phyloP scores from a whole-genome alignment of 2,113 vertebrate species.

The Otis tarda region DNA sequence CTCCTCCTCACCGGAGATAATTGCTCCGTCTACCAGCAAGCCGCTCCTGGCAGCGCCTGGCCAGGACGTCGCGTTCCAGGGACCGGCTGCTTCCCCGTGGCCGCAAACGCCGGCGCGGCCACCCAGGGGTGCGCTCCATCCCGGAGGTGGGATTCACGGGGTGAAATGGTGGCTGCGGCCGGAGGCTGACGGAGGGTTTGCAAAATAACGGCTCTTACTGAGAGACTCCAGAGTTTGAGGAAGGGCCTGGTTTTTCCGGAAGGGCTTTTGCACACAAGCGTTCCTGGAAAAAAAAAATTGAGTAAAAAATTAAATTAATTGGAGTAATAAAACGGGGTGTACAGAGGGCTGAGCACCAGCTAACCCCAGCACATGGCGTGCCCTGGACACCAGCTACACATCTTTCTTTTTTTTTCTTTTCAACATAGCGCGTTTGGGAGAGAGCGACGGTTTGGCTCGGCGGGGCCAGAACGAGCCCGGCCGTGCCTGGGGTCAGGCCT shows the following conservation, averaged over 20 bases:
- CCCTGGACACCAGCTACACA: not conserved
- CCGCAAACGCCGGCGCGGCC: accelerated
- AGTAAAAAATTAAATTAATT: not conserved
- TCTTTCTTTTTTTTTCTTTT: not conserved
- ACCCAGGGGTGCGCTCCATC: accelerated
- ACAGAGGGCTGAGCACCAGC: not conserved
- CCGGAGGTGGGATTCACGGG: accelerated
- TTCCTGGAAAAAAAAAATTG: not conserved
- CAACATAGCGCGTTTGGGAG: not conserved
- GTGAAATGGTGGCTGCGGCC: accelerated
- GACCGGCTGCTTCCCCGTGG: not conserved
- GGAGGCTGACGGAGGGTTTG: not conserved
- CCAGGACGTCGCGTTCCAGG: not conserved
- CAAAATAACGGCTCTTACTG: not conserved
- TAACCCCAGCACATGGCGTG: too few species aligned
- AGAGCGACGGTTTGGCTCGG: not conserved
- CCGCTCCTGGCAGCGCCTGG: not conserved
- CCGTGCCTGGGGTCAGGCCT: not conserved
- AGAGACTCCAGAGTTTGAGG: not conserved
- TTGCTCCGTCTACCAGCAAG: not conserved
- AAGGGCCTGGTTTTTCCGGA: not conserved
- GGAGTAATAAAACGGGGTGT: not conserved
- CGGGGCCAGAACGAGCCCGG: not conserved
- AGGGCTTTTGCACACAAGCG: not conserved
- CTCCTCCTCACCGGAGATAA: not conserved